A percentile compares a stretch with the other conserved stretches of the same genome.
Conservation (phyloP, 2,797 vertebrate species). For the Lateolabrax maculatus region DNA sequence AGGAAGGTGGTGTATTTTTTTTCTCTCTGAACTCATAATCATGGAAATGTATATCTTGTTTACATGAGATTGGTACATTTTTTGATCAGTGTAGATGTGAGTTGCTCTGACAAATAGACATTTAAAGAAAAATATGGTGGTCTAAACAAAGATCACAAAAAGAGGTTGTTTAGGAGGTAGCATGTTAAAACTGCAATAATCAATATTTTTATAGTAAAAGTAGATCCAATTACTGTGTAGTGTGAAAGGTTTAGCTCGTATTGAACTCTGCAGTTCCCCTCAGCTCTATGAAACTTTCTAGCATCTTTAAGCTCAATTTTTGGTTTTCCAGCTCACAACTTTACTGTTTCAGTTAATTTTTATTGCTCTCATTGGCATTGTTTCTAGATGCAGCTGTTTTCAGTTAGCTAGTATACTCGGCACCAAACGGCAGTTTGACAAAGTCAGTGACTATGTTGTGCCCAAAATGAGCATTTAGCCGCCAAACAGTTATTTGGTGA, state of each 20-base stretch:
- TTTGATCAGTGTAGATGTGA: background rate
- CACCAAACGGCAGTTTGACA: no score
- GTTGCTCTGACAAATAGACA: background rate
- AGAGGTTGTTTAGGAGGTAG: background rate
- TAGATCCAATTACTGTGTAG: background rate
- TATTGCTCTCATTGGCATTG: no score
- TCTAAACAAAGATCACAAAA: background rate
- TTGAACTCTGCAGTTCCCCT: background rate
- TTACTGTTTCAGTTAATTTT: no score
- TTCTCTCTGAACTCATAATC: slow-evolving; percentile 8
- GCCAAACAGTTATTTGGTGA: no score
- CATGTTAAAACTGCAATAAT: background rate
- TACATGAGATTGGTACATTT: background rate
- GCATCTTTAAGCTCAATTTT: no score
- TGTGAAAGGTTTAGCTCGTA: background rate
- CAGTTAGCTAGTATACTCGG: no score
- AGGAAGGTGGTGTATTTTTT: background rate
- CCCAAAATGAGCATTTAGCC: no score
- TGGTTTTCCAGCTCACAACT: no score
- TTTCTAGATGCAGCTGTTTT: no score
- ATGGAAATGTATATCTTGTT: slow-evolving; percentile 14
- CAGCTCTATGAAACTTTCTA: no score
- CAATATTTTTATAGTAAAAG: background rate
- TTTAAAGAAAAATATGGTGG: background rate
- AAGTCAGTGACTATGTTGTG: no score